These are phyloP conservation scores for Cryptocheilus praepositus DNA, from an alignment of 2,888 invertebrate species.

Conservation along the genomic window DNA sequence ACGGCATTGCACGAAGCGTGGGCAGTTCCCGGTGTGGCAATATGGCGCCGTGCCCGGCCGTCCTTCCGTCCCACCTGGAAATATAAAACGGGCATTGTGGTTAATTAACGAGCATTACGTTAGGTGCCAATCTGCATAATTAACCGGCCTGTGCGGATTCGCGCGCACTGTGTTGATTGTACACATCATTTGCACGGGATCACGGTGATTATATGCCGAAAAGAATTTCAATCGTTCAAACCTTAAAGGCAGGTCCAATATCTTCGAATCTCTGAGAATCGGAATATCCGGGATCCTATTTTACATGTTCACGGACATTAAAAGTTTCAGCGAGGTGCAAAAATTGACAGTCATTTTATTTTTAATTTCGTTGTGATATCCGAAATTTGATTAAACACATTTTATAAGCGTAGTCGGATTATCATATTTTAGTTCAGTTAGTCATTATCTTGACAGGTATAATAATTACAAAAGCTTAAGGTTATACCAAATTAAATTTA, in stretches of 20 bases:
- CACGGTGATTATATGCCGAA: slow-evolving; percentile 9
- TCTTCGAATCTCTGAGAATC: no score
- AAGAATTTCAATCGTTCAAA: slow-evolving; percentile 11
- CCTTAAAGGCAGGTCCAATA: background rate
- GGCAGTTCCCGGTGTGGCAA: slow-evolving; percentile 45
- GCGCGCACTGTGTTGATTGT: slow-evolving; percentile 46
- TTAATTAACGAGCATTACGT: slow-evolving; percentile 68
- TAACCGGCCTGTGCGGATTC: slow-evolving; percentile 53
- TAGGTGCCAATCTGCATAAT: slow-evolving; percentile 67
- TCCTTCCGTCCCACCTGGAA: slow-evolving; percentile 58
- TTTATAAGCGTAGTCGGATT: no score
- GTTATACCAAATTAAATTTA: no score
- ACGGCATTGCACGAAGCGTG: slow-evolving; percentile 45
- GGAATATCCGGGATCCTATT: no score
- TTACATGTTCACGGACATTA: no score
- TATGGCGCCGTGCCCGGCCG: slow-evolving; percentile 56
- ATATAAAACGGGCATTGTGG: slow-evolving; percentile 61
- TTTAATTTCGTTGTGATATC: no score
- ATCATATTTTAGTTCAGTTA: no score
- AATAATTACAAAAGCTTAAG: no score
- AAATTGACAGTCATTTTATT: no score
- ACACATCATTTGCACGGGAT: slow-evolving; percentile 58
- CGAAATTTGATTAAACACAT: no score
- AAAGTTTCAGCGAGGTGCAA: no score
- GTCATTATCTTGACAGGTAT: no score